Evolutionary conservation across 2,797 vertebrate genomes (phyloP), one percentile per base, ranked within the genome.

Genomic region (Morus bassanus): DNA sequence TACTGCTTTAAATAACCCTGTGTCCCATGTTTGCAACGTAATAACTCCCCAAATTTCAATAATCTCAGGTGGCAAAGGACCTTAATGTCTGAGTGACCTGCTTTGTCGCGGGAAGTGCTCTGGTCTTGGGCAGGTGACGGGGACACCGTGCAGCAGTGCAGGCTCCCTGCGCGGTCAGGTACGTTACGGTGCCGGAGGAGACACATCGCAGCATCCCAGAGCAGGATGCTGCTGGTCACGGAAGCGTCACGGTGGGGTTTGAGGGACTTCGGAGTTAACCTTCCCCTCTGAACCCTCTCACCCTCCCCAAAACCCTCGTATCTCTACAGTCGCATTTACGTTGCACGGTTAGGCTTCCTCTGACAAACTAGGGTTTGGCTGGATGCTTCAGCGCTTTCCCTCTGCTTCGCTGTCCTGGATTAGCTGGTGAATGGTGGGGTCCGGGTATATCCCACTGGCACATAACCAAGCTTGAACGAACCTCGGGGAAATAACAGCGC

Each of bases 291-390:
- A 46, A 30, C 10, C 22, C 30, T n/a, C 8, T 25, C 54, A 22
- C 13, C 35, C 17, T 76, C 21, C 48, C 54, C 28, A 12, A 41
- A 69, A 17, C 11, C 35, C 18, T 37, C 3, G 0, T 18, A 13
- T 25, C 0, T 11, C 48, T n/a, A 9, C 2, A 76, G 19, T 0
- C 45, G 51, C 10, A 7, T 63, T 85, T 25, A 8, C 0, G 2
- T 10, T 6, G 45, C 3, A 9, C 2, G 51, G 7, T 25, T 8
- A 27, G 19, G 19, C 9, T 65, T 43, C 24, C 33, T 45, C 31
- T 30, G 69, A 35, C 10, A 28, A 56, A 43, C n/a, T 18, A 1
- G 2, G n/a, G 7, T 19, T 48, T 18, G 41, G 33, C 35, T 45
- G 77, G 30, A 41, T 61, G 37, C 51, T 33, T 48, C 30, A 0